A percentile compares a stretch with the other conserved stretches of the same genome.
These are phyloP conservation scores for Drosophila elegans DNA, from an alignment of 1,140 invertebrate species.

Conservation along the genomic window DNA sequence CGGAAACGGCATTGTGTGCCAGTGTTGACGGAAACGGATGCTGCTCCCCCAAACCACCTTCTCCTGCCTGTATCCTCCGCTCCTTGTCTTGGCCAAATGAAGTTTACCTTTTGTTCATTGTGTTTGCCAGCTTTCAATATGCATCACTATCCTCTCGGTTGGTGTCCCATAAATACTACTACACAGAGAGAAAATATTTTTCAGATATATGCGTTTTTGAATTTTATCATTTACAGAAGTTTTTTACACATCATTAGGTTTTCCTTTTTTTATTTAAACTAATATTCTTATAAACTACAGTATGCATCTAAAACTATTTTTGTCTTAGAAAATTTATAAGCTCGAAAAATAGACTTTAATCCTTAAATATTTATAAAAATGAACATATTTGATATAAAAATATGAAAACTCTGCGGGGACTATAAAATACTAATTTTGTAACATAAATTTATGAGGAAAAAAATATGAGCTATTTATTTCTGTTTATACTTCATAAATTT, in stretches of 20 bases:
- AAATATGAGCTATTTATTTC: not conserved
- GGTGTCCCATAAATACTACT: constrained; percentile 34
- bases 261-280: no score
- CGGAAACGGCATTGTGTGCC: constrained; percentile 42
- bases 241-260: not conserved
- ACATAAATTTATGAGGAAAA: no score
- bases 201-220: not conserved
- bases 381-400: no score
- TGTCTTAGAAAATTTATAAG: no score
- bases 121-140: constrained; percentile 52
- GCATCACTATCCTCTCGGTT: constrained; percentile 26
- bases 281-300: no score
- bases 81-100: constrained; percentile 49
- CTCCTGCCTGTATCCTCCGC: not conserved
- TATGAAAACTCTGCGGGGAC: no score
- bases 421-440: no score
- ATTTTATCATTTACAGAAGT: not conserved
- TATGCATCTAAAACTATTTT: no score
- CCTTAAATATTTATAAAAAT: no score
- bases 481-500: no score
- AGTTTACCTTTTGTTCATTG: constrained; percentile 59
- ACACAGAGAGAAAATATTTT: constrained; percentile 3
- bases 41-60: constrained; percentile 5
- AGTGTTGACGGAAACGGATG: constrained; percentile 53
- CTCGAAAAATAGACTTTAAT: no score